Base-by-base conservation (phyloP, 2,113 vertebrate genomes). In the Scalopus aquaticus region DNA sequence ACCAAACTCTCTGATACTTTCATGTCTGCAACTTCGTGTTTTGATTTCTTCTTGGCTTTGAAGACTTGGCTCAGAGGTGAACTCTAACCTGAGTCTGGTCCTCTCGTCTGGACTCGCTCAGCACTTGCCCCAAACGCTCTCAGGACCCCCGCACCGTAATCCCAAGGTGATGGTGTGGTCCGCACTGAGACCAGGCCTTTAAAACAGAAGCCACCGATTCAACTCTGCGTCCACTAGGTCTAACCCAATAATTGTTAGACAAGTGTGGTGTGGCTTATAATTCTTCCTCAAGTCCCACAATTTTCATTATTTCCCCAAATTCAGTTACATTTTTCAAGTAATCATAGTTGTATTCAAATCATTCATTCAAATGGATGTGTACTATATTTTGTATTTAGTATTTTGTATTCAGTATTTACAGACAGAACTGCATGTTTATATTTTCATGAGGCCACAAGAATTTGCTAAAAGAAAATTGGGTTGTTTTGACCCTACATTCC, bases 341-440 rank as follows among this genome's bases (percentile, higher is more conserved):
- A 95, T 94, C 62, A 82, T 37, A 85, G 49, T 37, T 88, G 69
- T 78, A 79, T 88, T 49, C 32, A 51, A 93, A 84, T 94, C 42
- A 32, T 70, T 39, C 92, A 90, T 91, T 95, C 94, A 84, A 96
- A 94, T 92, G 60, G 87, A 91, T 95, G 82, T 73, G 13, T 58
- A 32, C 80, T 80, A 62, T 80, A 96, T 93, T 93, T 96, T 92
- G 39, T n/a, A 81, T 94, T 94, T 81, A n/a, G n/a, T n/a, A n/a
- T n/a, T 91, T 94, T 94, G 87, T 76, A 80, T 86, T 95, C 76
- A 92, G 79, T 90, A 86, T 96, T 96, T 96, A 95, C 60, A 91
- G 82, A 91, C 69, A 91, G 77, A 90, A 89, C 17, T 93, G 82
- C 77, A 46, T 87, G 39, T 64, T 94, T 91, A 81, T 93, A 54